These are phyloP conservation scores for Eupithecia abbreviata DNA, from an alignment of 2,888 invertebrate species.

Conservation along the genomic window DNA sequence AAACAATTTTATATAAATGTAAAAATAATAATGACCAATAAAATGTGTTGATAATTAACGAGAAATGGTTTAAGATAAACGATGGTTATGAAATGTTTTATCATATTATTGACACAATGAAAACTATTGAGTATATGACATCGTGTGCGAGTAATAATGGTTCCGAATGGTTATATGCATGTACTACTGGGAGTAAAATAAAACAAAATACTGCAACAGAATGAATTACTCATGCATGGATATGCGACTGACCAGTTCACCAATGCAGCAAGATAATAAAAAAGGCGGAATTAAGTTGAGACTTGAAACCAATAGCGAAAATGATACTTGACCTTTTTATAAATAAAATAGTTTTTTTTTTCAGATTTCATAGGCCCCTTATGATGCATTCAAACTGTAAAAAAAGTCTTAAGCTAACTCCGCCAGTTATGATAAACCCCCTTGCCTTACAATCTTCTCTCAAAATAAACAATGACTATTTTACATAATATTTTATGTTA, in stretches of 20 bases:
- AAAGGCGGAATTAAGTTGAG: conserved; percentile 19
- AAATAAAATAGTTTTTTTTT: too few relatives aligned
- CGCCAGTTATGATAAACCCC: background rate
- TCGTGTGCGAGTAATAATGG: background rate
- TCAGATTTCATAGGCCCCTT: too few relatives aligned
- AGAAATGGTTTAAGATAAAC: background rate
- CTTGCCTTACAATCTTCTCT: background rate
- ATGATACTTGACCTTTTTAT: background rate
- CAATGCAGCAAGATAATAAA: conserved; percentile 17
- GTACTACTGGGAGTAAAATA: background rate
- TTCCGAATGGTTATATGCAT: background rate
- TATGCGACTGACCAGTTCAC: background rate
- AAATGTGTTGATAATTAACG: background rate
- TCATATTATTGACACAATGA: background rate
- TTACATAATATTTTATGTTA: too few relatives aligned
- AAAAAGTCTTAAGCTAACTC: background rate
- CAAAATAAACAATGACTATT: background rate
- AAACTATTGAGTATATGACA: background rate
- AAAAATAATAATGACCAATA: background rate
- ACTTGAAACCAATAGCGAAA: background rate
- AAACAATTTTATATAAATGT: background rate
- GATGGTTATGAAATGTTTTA: background rate
- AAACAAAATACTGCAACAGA: background rate
- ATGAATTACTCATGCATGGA: background rate
- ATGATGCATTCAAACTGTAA: background rate